Percentiles rank a stretch among this genome's conserved stretches.
These are phyloP conservation scores for Holothuria glaberrima DNA, from an alignment of 35 echinoderm and acorn worm genomes.

Conservation along the genomic window DNA sequence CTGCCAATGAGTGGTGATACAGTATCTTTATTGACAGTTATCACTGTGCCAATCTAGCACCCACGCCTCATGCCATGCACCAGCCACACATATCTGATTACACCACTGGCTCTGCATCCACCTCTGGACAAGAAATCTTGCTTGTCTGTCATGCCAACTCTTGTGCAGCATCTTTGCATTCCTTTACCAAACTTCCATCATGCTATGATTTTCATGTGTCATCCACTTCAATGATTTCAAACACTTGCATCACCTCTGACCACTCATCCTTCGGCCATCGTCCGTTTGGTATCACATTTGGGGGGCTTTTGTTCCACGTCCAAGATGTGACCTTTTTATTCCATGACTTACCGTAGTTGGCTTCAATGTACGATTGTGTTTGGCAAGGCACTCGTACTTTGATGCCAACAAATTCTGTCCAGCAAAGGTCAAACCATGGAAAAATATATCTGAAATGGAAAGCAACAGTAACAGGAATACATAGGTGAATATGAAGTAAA, in stretches of 20 bases:
- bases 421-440: conserved; percentile 90
- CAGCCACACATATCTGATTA: too few species aligned
- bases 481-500: too few species aligned
- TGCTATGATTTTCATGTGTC: neutral
- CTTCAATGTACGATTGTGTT: conserved; percentile 88
- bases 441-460: conserved; percentile 81
- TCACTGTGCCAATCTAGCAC: too few species aligned
- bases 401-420: conserved; percentile 85
- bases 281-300: conserved; percentile 91
- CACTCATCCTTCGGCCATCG: conserved; percentile 82
- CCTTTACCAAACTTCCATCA: neutral
- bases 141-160: neutral
- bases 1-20: too few species aligned
- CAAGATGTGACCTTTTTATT: conserved; percentile 82
- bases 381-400: conserved; percentile 86
- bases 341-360: conserved; percentile 95
- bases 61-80: too few species aligned
- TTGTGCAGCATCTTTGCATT: neutral
- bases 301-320: conserved; percentile 96
- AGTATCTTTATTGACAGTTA: too few species aligned
- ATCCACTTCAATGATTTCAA: conserved; percentile 59
- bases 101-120: conserved; percentile 61
- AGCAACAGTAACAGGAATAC: neutral
- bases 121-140: neutral
- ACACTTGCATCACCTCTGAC: conserved; percentile 89